Percentiles rank a stretch among this genome's conserved stretches.
phyloP scores from a whole-genome alignment of 2,888 invertebrate genomes.

The Ferdinandea cuprea region DNA sequence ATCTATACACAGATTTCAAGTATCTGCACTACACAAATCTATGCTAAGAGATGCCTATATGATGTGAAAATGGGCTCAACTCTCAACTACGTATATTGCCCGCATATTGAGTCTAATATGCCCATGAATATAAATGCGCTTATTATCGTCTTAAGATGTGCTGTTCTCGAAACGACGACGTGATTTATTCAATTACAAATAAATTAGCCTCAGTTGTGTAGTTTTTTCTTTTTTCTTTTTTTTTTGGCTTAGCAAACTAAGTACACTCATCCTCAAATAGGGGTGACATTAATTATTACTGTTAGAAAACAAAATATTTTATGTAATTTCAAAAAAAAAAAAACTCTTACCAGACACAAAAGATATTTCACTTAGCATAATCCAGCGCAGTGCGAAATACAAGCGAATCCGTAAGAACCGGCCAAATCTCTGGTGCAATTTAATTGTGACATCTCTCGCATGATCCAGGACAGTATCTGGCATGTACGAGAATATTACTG shows the following conservation, averaged over 20 bases:
- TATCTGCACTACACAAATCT: too few relatives aligned
- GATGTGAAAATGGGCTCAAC: too few relatives aligned
- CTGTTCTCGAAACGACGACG: constrained; percentile 26
- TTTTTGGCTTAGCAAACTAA: constrained; percentile 1
- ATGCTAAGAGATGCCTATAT: not conserved
- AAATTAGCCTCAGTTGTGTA: constrained; percentile 59
- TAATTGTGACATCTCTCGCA: constrained; percentile 91
- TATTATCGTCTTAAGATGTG: constrained; percentile 58
- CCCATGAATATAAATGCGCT: constrained; percentile 46
- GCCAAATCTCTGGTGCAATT: constrained; percentile 89
- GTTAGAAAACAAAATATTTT: constrained; percentile 3
- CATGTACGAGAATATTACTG: constrained; percentile 90
- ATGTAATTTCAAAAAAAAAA: constrained; percentile 42
- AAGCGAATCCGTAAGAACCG: constrained; percentile 89
- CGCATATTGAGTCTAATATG: constrained; percentile 42
- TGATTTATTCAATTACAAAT: constrained; percentile 67
- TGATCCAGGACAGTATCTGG: constrained; percentile 89
- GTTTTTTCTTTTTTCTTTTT: too few relatives aligned
- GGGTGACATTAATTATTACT: too few relatives aligned
- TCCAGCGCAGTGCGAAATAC: constrained; percentile 92
- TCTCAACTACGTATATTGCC: constrained; percentile 17
- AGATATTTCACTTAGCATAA: constrained; percentile 92
- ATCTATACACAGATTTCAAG: constrained; percentile 23
- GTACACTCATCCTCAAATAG: constrained; percentile 16
- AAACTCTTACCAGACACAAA: constrained; percentile 89